Evolutionary conservation across 2,797 vertebrate species (phyloP), one percentile per base, ranked within the genome.

Genomic region (Tachyglossus aculeatus): DNA sequence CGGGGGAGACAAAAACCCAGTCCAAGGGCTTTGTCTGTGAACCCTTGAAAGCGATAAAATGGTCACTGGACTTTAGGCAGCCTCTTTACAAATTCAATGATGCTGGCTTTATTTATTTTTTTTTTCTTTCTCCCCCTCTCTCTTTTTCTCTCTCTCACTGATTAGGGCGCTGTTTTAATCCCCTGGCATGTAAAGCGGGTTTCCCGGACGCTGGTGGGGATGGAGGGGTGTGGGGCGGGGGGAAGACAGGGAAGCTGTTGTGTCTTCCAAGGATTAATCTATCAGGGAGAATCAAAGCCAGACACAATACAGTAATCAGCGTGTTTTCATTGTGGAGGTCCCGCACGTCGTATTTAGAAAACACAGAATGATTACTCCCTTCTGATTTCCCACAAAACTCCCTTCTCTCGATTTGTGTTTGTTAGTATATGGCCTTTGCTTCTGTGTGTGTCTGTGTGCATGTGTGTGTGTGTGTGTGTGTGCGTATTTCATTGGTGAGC

Each of bases 291-390:
- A 94, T 93, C 92, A 94, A 95, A 96, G 93, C 94, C 89, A 88
- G 93, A 93, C 91, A 95, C 95, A 95, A 96, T 94, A 95, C 92
- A 91, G 94, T 93, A 94, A 95, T 94, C 95, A 91, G 94, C 93
- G 83, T 95, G 94, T 95, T 97, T 95, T 94, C 91, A 84, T 91
- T 91, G 62, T 90, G 94, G 94, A 91, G 94, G 93, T 85, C 88
- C 86, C 78, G 74, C 53, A 44, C 82, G 90, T 90, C 90, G 90
- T 89, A 88, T 92, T 94, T 89, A 92, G 92, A 93, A 94, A 93
- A 93, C 92, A 94, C 87, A 84, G 66, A 87, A 85, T 88, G 75
- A 86, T 91, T 90, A 87, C 85, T 86, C 89, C 87, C 83, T 85
- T 93, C 91, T 88, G 51, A 27, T 77, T 78, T 57, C 71, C 87